Evolutionary conservation across 1,140 invertebrate genomes (phyloP), one percentile per base, ranked within the genome.

Genomic region (Drosophila arizonae): DNA sequence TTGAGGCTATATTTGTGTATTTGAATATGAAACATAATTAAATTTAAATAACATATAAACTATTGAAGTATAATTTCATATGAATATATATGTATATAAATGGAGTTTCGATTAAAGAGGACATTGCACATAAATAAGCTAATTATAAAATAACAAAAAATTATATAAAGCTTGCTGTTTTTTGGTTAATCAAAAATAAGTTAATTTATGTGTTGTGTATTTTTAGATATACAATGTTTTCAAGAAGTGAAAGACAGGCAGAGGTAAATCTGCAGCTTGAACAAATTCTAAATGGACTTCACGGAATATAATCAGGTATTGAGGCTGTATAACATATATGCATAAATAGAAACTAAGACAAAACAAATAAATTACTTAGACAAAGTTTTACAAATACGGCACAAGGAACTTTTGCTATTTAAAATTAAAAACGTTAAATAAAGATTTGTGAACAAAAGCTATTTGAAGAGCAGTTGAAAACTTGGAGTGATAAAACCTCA

Each of bases 391-490:
- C 50, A 60, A 74, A 62, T 82, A 85, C 81, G 81, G 70, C 81
- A 85, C 81, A 86, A 85, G 81, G 81, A 86, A 82, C 79, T 61
- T 56, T 58, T 21, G 52, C 36, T 48, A 58, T 30, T 62, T 65
- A 21, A 21, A 54, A 56, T 39, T 17, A 41, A 24, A 26, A 41
- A 43, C 39, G 21, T 46, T 3, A 46, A 46, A 46, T 46, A 15
- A 46, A 17, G 17, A 46, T 46, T 46, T 3, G 43, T 46, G 2
- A 4, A 39, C 36, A 39, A 52, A 48, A 36, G 36, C 4, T 55
- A 39, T 17, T 15, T 48, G 30, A 69, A 50, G 33, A 56, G 24
- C 28, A 50, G 2, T 56, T 28, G 10, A 50, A 52, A 43, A 60
- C 11, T 33, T n/a, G 39, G 15, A 68, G 30, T 61, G 50, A 61